A percentile compares a stretch with the other conserved stretches of the same genome.
Conservation (phyloP, 2,888 invertebrate genomes). For the Ormyrus thymus region DNA sequence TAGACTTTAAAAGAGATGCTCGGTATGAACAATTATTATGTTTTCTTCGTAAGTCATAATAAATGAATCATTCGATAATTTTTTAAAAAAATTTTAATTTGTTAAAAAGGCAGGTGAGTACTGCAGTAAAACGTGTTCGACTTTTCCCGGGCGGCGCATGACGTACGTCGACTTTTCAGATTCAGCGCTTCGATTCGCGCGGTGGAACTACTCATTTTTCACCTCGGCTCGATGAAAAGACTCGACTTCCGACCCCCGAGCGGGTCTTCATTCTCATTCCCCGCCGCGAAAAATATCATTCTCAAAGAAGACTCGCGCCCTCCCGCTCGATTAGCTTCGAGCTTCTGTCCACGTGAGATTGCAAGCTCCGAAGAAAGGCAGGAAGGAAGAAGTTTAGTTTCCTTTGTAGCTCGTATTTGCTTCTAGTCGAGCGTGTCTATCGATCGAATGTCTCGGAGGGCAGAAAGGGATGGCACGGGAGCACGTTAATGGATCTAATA, state of each 20-base stretch:
- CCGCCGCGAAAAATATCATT: slow-evolving; percentile 37
- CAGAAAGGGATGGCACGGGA: slow-evolving; percentile 14
- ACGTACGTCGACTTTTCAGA: no score
- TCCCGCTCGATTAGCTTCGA: slow-evolving; percentile 45
- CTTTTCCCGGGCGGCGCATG: no score
- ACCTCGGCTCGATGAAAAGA: slow-evolving; percentile 32
- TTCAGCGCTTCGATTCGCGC: no score
- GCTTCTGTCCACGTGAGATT: slow-evolving; percentile 13
- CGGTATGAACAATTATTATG: no score
- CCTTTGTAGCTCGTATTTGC: slow-evolving; percentile 28
- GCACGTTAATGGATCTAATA: slow-evolving; percentile 49
- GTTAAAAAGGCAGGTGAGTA: no score
- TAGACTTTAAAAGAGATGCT: no score
- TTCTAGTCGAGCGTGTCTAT: background rate
- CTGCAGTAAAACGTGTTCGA: no score
- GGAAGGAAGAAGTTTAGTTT: background rate
- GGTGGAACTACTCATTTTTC: slow-evolving; percentile 41
- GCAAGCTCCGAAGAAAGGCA: slow-evolving; percentile 10
- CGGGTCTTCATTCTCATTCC: slow-evolving; percentile 11
- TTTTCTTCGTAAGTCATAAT: no score
- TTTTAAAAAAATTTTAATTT: no score
- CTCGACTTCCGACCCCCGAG: background rate
- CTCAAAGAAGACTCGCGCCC: slow-evolving; percentile 16
- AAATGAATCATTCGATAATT: no score
- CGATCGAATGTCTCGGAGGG: slow-evolving; percentile 38